Conservation (phyloP, 2,113 vertebrate species). For the Centropristis striata region DNA sequence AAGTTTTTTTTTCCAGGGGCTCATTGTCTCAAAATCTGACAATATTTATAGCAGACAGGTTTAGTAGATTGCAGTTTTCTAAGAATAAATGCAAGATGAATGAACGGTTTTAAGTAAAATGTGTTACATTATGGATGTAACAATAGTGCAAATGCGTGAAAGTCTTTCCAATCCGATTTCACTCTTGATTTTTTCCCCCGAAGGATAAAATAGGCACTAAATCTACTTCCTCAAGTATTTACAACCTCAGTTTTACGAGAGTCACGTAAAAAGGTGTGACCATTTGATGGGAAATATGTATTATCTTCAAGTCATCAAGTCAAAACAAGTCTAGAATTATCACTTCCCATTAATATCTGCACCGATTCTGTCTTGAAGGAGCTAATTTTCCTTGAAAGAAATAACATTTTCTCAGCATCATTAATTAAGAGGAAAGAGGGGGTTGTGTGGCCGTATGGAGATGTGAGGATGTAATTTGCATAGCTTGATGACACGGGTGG, state of each 20-base stretch:
- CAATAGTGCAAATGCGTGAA: not conserved
- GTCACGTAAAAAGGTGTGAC: conserved; percentile 10
- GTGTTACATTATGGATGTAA: not conserved
- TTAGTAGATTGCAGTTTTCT: not conserved
- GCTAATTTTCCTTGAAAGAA: conserved; percentile 55
- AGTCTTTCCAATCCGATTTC: not conserved
- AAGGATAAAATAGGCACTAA: not conserved
- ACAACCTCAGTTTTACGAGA: conserved; percentile 16
- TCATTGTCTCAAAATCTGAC: too few species aligned
- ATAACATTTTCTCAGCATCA: conserved; percentile 65
- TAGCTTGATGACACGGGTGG: conserved; percentile 75
- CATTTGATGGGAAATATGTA: conserved; percentile 16
- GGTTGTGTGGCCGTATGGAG: conserved; percentile 46
- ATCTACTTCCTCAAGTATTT: not conserved
- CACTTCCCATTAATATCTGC: conserved; percentile 60
- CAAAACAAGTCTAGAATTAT: conserved; percentile 55
- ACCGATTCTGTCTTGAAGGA: conserved; percentile 48
- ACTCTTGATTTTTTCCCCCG: not conserved
- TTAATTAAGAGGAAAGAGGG: conserved; percentile 73
- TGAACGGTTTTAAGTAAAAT: not conserved
- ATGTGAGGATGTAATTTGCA: conserved; percentile 77
- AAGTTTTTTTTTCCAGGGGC: too few species aligned
- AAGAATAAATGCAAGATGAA: conserved; percentile 10
- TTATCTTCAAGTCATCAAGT: conserved; percentile 39
- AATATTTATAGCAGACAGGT: not conserved